Percentiles rank a stretch among this genome's conserved stretches.
Evolutionary conservation across 2,888 invertebrate genomes (phyloP).

Genomic region (Zaprionus lineosus): DNA sequence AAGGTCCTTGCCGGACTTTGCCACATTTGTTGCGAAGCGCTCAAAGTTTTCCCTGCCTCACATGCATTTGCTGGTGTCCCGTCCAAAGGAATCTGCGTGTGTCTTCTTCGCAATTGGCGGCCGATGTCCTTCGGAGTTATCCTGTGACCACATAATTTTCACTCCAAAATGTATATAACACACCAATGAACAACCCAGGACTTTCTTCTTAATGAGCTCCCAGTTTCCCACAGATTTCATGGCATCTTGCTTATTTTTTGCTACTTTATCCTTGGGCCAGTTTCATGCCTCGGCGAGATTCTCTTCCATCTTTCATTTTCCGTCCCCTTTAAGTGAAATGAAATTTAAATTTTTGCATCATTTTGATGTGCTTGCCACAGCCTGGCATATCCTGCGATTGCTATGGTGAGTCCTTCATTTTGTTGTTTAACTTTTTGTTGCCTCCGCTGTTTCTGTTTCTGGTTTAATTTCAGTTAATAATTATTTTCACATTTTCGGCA

Average conservation of each 20-base stretch:
- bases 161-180: conserved; percentile 55
- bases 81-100: conserved; percentile 42
- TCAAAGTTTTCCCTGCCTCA: conserved; percentile 49
- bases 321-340: conserved; percentile 42
- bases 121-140: conserved; percentile 17
- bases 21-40: conserved; percentile 46
- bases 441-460: conserved; percentile 37
- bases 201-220: conserved; percentile 69
- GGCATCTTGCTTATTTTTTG: too few relatives aligned
- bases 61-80: conserved; percentile 46
- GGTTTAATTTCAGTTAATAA: conserved; percentile 76
- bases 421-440: conserved; percentile 4
- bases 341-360: conserved; percentile 65
- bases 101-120: conserved; percentile 55
- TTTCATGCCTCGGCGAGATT: conserved; percentile 30
- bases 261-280: conserved; percentile 29
- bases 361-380: conserved; percentile 21
- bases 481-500: conserved; percentile 74
- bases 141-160: conserved; percentile 21
- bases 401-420: conserved; percentile 35
- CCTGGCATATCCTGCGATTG: conserved; percentile 42
- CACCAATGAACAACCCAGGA: background rate
- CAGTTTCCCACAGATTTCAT: conserved; percentile 60
- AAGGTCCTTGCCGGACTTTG: conserved; percentile 23
- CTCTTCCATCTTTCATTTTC: too few relatives aligned